These are phyloP conservation scores for Ameiurus melas DNA, from an alignment of 2,113 vertebrate genomes.

Conservation along the genomic window DNA sequence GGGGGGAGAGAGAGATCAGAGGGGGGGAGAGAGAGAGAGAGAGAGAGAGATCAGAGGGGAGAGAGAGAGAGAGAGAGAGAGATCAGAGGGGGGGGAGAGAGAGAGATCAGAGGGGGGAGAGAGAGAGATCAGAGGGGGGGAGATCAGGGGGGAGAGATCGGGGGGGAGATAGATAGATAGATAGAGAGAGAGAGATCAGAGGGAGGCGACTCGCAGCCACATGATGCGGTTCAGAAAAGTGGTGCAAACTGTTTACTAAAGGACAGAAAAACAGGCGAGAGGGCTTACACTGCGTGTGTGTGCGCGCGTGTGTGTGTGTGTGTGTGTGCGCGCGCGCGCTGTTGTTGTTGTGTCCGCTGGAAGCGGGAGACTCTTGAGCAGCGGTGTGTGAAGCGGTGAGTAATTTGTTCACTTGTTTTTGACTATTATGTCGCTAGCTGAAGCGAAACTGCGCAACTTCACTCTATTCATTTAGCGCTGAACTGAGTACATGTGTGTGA, in stretches of 20 bases:
- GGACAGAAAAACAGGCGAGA: neutral
- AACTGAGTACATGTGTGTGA: neutral
- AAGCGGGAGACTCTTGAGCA: neutral
- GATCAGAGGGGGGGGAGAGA: too few relatives aligned
- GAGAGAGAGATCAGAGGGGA: too few relatives aligned
- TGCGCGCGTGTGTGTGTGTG: neutral
- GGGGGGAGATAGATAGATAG: neutral
- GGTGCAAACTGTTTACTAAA: neutral
- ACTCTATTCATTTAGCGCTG: neutral
- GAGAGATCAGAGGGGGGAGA: too few relatives aligned
- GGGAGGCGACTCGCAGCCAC: neutral
- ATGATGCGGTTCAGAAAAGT: neutral
- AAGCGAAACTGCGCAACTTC: neutral
- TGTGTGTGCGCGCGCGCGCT: neutral
- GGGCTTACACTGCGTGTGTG: neutral
- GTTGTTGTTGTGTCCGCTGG: neutral
- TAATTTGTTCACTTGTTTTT: neutral
- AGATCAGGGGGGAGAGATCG: neutral
- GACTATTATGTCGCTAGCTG: neutral
- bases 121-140: too few relatives aligned
- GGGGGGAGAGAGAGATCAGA: neutral
- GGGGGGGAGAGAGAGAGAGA: too few relatives aligned
- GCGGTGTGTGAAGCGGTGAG: slow-evolving; percentile 7
- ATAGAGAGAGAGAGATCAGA: too few relatives aligned
- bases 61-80: too few relatives aligned